Percentiles rank a stretch among this genome's conserved stretches.
Evolutionary conservation across 2,797 vertebrate species (phyloP).

Genomic region (Lacerta bilineata): DNA sequence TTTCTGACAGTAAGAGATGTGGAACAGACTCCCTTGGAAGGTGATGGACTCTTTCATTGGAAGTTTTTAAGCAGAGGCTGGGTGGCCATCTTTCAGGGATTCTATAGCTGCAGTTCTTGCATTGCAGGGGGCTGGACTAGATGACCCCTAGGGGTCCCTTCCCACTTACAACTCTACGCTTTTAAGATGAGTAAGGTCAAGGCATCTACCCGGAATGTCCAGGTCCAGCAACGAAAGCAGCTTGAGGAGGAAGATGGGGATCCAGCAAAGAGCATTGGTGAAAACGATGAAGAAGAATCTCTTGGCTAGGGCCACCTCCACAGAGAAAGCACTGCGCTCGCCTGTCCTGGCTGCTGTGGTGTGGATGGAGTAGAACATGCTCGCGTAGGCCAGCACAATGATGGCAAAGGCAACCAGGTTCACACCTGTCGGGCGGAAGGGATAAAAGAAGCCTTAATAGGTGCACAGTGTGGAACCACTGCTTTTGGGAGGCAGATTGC

Average conservation of each 20-base stretch:
- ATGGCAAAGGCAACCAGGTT: constrained; percentile 76
- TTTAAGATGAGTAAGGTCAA: neutral
- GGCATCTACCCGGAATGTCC: constrained; percentile 74
- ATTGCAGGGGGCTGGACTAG: no score
- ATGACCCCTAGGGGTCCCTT: no score
- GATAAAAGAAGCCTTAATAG: neutral
- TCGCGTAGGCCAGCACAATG: constrained; percentile 75
- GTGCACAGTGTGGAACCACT: neutral
- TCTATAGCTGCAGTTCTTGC: no score
- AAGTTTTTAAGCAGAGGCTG: no score
- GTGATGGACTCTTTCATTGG: no score
- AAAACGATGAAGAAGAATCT: constrained; percentile 77
- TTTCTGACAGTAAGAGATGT: no score
- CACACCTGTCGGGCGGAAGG: constrained; percentile 64
- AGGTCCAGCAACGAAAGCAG: constrained; percentile 75
- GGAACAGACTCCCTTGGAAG: no score
- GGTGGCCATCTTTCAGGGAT: no score
- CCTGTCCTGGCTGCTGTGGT: constrained; percentile 57
- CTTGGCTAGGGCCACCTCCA: constrained; percentile 73
- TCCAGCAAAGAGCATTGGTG: constrained; percentile 79
- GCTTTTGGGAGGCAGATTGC: no score
- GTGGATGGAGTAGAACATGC: constrained; percentile 77
- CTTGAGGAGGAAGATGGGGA: constrained; percentile 77
- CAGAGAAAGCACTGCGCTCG: constrained; percentile 35
- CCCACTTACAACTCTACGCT: neutral